Evolutionary conservation across 2,797 vertebrate species (phyloP), one percentile per base, ranked within the genome.

Genomic region (Champsocephalus esox): DNA sequence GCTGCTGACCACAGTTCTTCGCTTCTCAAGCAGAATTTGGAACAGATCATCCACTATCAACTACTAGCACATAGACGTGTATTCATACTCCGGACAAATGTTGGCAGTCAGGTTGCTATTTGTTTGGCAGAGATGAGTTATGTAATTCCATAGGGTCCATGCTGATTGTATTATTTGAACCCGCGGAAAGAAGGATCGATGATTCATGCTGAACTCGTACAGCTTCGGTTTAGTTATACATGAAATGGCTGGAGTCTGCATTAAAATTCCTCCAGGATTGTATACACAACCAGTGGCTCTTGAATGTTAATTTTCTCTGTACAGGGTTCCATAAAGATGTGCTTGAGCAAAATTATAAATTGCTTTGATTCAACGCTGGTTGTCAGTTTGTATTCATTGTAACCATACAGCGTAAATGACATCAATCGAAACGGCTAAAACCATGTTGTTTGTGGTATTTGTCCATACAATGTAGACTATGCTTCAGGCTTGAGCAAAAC

Each of bases 261-360:
- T 80, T 85, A 68, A 88, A 89, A 86, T 8, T 56, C 82, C 85
- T 85, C 79, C 46, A 24, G 84, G 81, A 84, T 73, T 82, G 59
- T 83, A 83, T 69, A 81, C 74, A 80, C 66, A 85, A 80, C 74
- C 73, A 56, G 63, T 69, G 75, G 71, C 83, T 75, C 68, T 72
- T 86, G 85, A 88, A 90, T 89, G 84, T 63, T 87, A 82, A 90
- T 90, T 85, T 84, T 58, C 79, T 71, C 60, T 58, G 66, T 76
- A 70, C 51, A 49, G 58, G 44, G 62, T 73, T 41, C 76, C 63
- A 84, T 64, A 69, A 61, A 83, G 51, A 74, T 68, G 76, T 56
- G 61, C 70, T 12, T 67, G 62, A 70, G 56, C 43, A 69, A 82
- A 38, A 72, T 19, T 75, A 9, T 41, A 66, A 69, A 55, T 60